Evolutionary conservation across 2,113 vertebrate species (phyloP).

Genomic region (Anseranas semipalmata): DNA sequence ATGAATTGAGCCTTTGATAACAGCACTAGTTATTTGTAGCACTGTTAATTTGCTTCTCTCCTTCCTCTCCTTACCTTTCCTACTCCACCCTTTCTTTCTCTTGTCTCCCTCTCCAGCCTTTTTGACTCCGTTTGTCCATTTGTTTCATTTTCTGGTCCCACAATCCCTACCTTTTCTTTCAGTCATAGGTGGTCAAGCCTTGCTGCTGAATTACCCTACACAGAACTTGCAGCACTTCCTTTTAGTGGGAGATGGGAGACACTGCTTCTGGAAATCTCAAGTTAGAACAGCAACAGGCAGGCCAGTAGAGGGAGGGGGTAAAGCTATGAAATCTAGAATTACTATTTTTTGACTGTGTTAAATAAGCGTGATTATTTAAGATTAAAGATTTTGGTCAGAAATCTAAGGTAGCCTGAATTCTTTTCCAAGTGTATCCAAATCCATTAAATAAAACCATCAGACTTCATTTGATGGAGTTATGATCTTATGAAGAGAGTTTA

Average conservation of each 20-base stretch:
- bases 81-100: not conserved
- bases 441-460: not conserved
- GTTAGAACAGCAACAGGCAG: slow-evolving; percentile 63
- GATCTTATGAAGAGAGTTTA: not conserved
- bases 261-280: slow-evolving; percentile 69
- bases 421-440: not conserved
- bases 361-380: not conserved
- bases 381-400: not conserved
- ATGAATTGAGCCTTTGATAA: slow-evolving; percentile 21
- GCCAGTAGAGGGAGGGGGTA: slow-evolving; percentile 59
- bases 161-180: slow-evolving; percentile 65
- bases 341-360: slow-evolving; percentile 23
- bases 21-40: slow-evolving; percentile 3
- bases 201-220: slow-evolving; percentile 60
- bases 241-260: slow-evolving; percentile 73
- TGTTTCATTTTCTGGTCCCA: slow-evolving; percentile 45
- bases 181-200: slow-evolving; percentile 64
- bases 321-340: slow-evolving; percentile 55
- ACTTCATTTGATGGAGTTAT: not conserved
- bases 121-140: slow-evolving; percentile 17
- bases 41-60: slow-evolving; percentile 65
- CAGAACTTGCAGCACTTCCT: slow-evolving; percentile 70
- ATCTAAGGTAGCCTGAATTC: not conserved
- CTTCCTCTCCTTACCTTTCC: slow-evolving; percentile 48
- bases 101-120: not conserved